These are phyloP conservation scores for Casuarius casuarius DNA, from an alignment of 2,113 vertebrate genomes.

Conservation along the genomic window DNA sequence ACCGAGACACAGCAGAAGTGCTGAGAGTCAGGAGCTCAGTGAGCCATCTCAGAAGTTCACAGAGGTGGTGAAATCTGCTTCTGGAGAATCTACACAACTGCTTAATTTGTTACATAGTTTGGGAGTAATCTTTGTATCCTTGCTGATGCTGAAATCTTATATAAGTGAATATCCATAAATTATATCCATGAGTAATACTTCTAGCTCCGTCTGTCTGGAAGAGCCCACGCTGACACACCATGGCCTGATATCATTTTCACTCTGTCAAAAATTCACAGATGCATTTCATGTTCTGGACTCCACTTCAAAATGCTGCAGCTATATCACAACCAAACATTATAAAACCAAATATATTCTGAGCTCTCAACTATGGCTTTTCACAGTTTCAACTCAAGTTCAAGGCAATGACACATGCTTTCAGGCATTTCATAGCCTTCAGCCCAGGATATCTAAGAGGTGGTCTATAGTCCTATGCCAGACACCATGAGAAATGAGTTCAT, in stretches of 20 bases:
- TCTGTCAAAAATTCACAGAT: not conserved
- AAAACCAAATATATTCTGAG: not conserved
- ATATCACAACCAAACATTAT: not conserved
- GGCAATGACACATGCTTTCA: not conserved
- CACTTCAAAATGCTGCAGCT: not conserved
- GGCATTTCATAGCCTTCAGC: fast-evolving
- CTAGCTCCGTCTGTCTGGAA: not conserved
- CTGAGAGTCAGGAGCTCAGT: not conserved
- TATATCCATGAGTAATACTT: not conserved
- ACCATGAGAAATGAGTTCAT: not conserved
- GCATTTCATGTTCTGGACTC: not conserved
- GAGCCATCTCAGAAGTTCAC: not conserved
- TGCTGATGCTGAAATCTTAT: not conserved
- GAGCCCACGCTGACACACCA: not conserved
- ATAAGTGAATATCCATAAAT: not conserved
- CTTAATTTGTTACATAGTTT: not conserved
- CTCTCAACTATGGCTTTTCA: fast-evolving
- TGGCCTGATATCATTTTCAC: not conserved
- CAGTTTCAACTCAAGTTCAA: not conserved
- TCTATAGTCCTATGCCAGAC: not conserved
- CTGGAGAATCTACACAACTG: not conserved
- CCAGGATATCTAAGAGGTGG: not conserved
- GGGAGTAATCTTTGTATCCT: not conserved
- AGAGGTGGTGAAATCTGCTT: not conserved
- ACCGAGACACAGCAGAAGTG: not conserved